These are phyloP conservation scores for Monochamus alternatus DNA, from an alignment of 2,888 invertebrate genomes.

Conservation along the genomic window DNA sequence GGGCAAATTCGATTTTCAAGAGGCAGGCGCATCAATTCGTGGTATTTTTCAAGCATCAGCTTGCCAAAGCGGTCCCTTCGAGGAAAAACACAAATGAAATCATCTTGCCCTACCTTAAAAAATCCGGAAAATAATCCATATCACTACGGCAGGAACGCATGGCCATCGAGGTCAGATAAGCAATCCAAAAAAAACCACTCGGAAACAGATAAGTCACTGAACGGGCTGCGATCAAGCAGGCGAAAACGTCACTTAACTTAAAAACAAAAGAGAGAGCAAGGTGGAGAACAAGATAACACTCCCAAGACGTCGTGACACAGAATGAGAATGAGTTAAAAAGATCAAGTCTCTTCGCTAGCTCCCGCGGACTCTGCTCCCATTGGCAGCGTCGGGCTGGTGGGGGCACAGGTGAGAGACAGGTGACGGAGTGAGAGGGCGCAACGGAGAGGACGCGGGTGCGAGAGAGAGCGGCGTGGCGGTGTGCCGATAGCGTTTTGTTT, in stretches of 20 bases:
- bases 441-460: slow-evolving; percentile 37
- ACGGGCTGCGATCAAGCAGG: slow-evolving; percentile 22
- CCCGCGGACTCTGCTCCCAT: slow-evolving; percentile 57
- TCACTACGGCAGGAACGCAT: slow-evolving; percentile 20
- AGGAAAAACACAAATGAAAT: slow-evolving; percentile 7
- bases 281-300: slow-evolving; percentile 38
- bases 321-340: slow-evolving; percentile 63
- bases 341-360: slow-evolving; percentile 63
- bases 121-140: slow-evolving; percentile 45
- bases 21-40: background rate
- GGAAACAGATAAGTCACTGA: slow-evolving; percentile 35
- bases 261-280: slow-evolving; percentile 43
- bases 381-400: slow-evolving; percentile 62
- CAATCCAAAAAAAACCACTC: slow-evolving; percentile 31
- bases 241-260: slow-evolving; percentile 46
- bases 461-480: slow-evolving; percentile 37
- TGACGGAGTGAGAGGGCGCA: slow-evolving; percentile 50
- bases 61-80: background rate
- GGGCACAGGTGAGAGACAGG: slow-evolving; percentile 65
- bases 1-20: too few species aligned
- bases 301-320: slow-evolving; percentile 56
- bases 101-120: slow-evolving; percentile 33
- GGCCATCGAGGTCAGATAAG: slow-evolving; percentile 3
- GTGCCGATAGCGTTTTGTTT: slow-evolving; percentile 39
- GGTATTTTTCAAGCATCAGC: background rate